These are phyloP conservation scores for Astyanax mexicanus DNA, from an alignment of 2,797 vertebrate species.

Conservation along the genomic window DNA sequence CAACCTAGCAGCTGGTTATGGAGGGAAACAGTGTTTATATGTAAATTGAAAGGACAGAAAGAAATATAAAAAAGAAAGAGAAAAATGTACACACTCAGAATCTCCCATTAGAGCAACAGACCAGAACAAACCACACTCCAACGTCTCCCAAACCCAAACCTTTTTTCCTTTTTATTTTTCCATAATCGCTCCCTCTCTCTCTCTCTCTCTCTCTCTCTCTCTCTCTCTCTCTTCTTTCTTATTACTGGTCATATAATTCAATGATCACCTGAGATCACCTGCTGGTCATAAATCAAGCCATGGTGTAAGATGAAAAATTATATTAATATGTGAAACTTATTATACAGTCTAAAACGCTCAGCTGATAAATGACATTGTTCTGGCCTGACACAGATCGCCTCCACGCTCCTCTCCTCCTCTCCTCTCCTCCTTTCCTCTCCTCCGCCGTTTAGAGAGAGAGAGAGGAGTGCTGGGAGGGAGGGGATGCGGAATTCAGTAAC, in stretches of 20 bases:
- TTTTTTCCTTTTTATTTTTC: background rate
- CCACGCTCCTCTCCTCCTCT: constrained; percentile 50
- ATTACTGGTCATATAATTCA: constrained; percentile 92
- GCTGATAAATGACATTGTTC: constrained; percentile 90
- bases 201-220: constrained; percentile 26
- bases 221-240: constrained; percentile 65
- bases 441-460: constrained; percentile 75
- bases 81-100: background rate
- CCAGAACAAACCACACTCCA: constrained; percentile 10
- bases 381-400: constrained; percentile 85
- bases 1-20: no score
- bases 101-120: background rate
- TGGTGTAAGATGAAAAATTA: constrained; percentile 92
- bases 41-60: background rate
- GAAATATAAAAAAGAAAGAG: background rate
- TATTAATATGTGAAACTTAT: constrained; percentile 96
- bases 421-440: constrained; percentile 54
- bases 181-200: background rate
- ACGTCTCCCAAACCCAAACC: constrained; percentile 23
- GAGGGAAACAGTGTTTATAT: no score
- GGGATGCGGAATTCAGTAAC: constrained; percentile 76
- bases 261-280: constrained; percentile 93
- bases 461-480: no score
- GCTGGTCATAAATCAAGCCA: constrained; percentile 89
- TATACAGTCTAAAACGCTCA: constrained; percentile 90